Percentiles rank a stretch among this genome's conserved stretches.
phyloP scores from a whole-genome alignment of 35 echinoderm and acorn worm species.

The Stichopus chloronotus region DNA sequence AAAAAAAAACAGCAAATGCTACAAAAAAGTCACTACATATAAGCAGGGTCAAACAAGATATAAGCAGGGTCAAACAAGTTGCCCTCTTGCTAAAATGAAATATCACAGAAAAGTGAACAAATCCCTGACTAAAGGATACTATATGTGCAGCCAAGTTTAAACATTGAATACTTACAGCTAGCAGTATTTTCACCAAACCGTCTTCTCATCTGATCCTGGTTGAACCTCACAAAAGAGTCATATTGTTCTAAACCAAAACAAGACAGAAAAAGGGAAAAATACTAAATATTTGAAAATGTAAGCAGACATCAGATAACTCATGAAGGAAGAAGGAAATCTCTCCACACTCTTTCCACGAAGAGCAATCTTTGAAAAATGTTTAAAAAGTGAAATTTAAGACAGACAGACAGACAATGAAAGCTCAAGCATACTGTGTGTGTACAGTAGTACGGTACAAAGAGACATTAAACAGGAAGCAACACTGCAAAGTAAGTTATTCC shows the following conservation, averaged over 20 bases:
- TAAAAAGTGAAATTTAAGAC: too few species aligned
- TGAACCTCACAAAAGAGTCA: slow-evolving; percentile 98
- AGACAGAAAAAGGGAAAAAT: slow-evolving; percentile 1
- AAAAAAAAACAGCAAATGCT: too few species aligned
- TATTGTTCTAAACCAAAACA: slow-evolving; percentile 90
- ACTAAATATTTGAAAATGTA: not conserved
- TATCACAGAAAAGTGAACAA: too few species aligned
- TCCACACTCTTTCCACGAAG: not conserved
- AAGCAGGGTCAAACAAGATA: too few species aligned
- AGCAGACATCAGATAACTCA: not conserved
- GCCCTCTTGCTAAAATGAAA: too few species aligned
- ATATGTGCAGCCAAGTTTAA: not conserved
- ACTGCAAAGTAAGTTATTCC: not conserved
- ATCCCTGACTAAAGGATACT: not conserved
- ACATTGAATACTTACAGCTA: slow-evolving; percentile 83
- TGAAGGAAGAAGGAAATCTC: not conserved
- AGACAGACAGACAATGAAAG: not conserved
- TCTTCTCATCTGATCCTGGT: slow-evolving; percentile 94
- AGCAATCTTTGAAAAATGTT: not conserved
- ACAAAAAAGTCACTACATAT: too few species aligned
- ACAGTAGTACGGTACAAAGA: not conserved
- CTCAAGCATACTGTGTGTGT: not conserved
- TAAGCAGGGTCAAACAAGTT: too few species aligned
- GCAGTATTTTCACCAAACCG: slow-evolving; percentile 82
- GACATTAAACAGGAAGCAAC: too few species aligned